Percentiles rank a stretch among this genome's conserved stretches.
phyloP scores from a whole-genome alignment of 2,888 invertebrate species.

The Chironomus tentans region DNA sequence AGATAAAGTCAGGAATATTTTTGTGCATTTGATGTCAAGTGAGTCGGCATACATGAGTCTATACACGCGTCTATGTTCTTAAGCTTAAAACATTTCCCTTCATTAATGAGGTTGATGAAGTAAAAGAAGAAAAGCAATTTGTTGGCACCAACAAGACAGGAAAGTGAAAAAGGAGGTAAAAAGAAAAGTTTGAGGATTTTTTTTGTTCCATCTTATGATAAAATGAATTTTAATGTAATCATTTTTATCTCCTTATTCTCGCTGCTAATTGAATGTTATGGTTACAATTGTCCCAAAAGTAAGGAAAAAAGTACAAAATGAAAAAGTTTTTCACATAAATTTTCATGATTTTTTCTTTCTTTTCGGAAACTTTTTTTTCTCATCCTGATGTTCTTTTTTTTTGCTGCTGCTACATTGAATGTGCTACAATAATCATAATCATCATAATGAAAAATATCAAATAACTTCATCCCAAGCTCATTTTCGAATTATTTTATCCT shows the following conservation, averaged over 20 bases:
- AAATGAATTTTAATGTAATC: slow-evolving; percentile 25
- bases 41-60: too few species aligned
- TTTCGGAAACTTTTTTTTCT: background rate
- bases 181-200: background rate
- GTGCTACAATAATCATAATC: background rate
- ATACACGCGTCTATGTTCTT: too few species aligned
- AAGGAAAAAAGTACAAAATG: slow-evolving; percentile 2
- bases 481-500: slow-evolving; percentile 60
- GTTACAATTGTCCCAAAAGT: slow-evolving; percentile 22
- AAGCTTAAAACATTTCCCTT: too few species aligned
- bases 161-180: background rate
- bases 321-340: background rate
- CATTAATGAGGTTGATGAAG: too few species aligned
- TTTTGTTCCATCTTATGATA: background rate
- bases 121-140: too few species aligned
- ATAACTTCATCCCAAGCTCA: slow-evolving; percentile 71
- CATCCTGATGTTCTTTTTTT: background rate
- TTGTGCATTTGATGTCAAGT: too few species aligned
- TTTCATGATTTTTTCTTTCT: background rate
- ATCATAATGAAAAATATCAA: slow-evolving; percentile 39
- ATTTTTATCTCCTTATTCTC: slow-evolving; percentile 12
- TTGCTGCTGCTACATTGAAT: background rate
- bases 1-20: too few species aligned
- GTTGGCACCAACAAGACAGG: background rate
- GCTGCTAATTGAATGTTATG: slow-evolving; percentile 24